Percentiles rank a stretch among this genome's conserved stretches.
phyloP scores from a whole-genome alignment of 2,113 vertebrate species.

The Gallinago paraguaiae region DNA sequence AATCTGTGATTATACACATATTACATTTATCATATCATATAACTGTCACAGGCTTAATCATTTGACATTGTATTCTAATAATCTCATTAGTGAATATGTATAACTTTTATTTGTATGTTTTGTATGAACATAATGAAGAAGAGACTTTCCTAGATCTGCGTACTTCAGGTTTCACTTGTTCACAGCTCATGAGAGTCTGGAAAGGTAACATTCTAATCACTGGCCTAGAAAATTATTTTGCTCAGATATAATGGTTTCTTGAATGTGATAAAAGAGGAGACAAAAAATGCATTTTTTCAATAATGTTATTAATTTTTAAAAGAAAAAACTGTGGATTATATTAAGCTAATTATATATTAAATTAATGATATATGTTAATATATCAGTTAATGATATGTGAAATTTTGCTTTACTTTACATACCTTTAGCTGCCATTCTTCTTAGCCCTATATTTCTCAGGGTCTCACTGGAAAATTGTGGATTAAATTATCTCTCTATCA shows the following conservation, averaged over 20 bases:
- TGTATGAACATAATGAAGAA: background rate
- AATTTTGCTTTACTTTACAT: background rate
- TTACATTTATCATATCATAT: background rate
- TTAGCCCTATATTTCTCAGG: constrained; percentile 25
- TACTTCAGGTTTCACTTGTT: background rate
- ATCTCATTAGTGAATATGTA: background rate
- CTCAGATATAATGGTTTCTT: background rate
- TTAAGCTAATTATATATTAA: background rate
- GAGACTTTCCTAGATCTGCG: background rate
- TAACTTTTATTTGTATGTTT: background rate
- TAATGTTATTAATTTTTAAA: background rate
- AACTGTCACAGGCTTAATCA: background rate
- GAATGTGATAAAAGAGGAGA: background rate
- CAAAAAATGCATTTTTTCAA: background rate
- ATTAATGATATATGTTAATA: background rate
- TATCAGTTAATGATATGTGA: background rate
- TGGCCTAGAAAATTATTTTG: background rate
- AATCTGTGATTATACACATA: background rate
- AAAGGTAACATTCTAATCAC: background rate
- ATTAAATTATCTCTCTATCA: background rate
- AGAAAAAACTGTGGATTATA: background rate
- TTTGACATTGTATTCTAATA: background rate
- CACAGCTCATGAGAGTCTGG: background rate
- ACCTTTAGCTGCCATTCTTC: background rate
- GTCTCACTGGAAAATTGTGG: background rate